Conservation (phyloP, 2,888 invertebrate genomes). For the Syritta pipiens region DNA sequence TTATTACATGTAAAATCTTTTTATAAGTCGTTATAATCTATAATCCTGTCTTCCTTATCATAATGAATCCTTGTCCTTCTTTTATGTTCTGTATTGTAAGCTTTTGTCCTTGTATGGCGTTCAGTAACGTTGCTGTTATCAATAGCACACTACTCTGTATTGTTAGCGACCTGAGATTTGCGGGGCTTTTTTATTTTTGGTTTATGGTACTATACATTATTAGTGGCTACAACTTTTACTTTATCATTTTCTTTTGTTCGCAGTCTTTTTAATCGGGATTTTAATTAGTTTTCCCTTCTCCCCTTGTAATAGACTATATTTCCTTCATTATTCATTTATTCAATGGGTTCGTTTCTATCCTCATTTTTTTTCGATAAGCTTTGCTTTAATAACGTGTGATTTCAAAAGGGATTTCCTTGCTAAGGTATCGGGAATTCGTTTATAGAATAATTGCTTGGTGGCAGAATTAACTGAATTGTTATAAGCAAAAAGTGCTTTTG, state of each 20-base stretch:
- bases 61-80: conserved; percentile 2
- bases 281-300: not conserved
- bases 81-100: conserved; percentile 5
- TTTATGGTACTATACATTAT: too few species aligned
- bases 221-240: too few species aligned
- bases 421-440: not conserved
- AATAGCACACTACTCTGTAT: not conserved
- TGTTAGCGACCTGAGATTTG: not conserved
- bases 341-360: not conserved
- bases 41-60: too few species aligned
- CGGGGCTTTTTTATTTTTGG: not conserved
- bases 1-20: too few species aligned
- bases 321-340: not conserved
- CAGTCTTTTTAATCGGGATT: conserved; percentile 6
- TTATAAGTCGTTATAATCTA: too few species aligned
- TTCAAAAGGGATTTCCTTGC: not conserved
- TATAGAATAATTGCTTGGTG: not conserved
- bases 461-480: conserved; percentile 6
- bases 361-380: not conserved
- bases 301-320: not conserved
- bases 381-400: not conserved
- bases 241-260: too few species aligned
- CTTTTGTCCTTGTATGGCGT: too few species aligned
- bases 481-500: not conserved
- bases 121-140: not conserved